Conservation (phyloP, 2,888 invertebrate species). For the Halictus ligatus region DNA sequence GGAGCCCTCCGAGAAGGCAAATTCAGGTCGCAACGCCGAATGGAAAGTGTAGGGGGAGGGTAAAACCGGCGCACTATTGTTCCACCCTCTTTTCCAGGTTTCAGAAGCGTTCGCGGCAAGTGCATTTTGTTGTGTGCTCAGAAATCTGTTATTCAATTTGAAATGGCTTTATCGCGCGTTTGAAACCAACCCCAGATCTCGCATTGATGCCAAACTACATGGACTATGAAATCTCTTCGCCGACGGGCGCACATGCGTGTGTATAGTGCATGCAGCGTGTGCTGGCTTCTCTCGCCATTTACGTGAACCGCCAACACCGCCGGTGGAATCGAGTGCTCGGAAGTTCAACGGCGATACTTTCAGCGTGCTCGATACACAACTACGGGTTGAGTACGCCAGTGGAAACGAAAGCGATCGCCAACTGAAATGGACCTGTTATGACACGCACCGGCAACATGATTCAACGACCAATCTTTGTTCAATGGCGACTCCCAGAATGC, state of each 20-base stretch:
- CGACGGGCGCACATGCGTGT: constrained; percentile 52
- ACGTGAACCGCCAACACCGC: constrained; percentile 47
- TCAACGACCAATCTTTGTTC: constrained; percentile 31
- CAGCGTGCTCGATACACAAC: constrained; percentile 28
- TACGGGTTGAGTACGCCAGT: background rate
- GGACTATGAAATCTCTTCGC: constrained; percentile 72
- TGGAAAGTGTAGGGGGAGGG: constrained; percentile 58
- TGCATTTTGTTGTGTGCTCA: constrained; percentile 75
- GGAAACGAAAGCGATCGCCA: constrained; percentile 42
- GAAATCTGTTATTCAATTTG: constrained; percentile 75
- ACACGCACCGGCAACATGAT: constrained; percentile 28
- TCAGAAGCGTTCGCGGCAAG: constrained; percentile 71
- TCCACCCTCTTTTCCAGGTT: constrained; percentile 68
- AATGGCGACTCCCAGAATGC: background rate
- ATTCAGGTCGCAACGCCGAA: constrained; percentile 24
- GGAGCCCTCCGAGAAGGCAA: background rate
- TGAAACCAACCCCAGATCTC: constrained; percentile 72
- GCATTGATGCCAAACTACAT: constrained; percentile 74
- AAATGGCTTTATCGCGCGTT: constrained; percentile 74
- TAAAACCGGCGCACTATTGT: constrained; percentile 60
- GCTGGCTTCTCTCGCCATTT: constrained; percentile 27
- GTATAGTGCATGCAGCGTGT: constrained; percentile 11
- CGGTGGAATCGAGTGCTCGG: constrained; percentile 61
- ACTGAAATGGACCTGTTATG: constrained; percentile 27
- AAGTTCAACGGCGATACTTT: constrained; percentile 67